Evolutionary conservation across 2,113 vertebrate species (phyloP), one percentile per base, ranked within the genome.

Genomic region (Alligator mississippiensis): DNA sequence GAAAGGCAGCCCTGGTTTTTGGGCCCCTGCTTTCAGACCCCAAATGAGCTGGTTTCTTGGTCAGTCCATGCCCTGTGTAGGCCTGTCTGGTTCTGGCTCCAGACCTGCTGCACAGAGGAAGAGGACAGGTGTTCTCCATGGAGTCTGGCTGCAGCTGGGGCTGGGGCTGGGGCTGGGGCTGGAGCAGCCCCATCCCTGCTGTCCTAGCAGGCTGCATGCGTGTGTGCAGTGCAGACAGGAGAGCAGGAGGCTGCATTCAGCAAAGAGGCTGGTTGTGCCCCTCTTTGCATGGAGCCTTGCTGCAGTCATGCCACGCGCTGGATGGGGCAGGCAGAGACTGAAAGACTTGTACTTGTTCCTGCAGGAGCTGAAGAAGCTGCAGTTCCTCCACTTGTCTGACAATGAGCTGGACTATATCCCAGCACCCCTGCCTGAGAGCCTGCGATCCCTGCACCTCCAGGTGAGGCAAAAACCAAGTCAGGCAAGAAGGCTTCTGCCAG

Each of bases 381-480:
- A 98, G 94, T 98, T 98, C 93, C 98, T 99, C 81, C 98, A 98
- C 58, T 96, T 99, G 63, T 98, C 98, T 0, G 95, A 98, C 61
- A 99, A 98, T 91, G 93, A 97, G 76, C 95, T 99, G 88, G 98
- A 98, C 30, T 96, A 97, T 4, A 94, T 98, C 62, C 98, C 98
- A 0, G 85, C 82, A 1, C 97, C 98, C 3, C 97, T 98, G 57
- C 98, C 98, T 2, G 94, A 97, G 57, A 98, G 96, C 90, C 97
- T 99, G 76, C 96, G 97, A 77, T 98, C 96, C 0, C 96, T 99
- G 63, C 98, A 99, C 87, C 96, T 99, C 74, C 98, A 98, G 98
- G 98, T 99, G 94, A 95, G 96, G 2, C 2, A 11, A 57, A 54
- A 62, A 17, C 17, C 16, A 75, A 22, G 55, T 62, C 24, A 76